Percentiles rank a stretch among this genome's conserved stretches.
phyloP scores from a whole-genome alignment of 2,113 vertebrate genomes.

The Atrichornis clamosus region DNA sequence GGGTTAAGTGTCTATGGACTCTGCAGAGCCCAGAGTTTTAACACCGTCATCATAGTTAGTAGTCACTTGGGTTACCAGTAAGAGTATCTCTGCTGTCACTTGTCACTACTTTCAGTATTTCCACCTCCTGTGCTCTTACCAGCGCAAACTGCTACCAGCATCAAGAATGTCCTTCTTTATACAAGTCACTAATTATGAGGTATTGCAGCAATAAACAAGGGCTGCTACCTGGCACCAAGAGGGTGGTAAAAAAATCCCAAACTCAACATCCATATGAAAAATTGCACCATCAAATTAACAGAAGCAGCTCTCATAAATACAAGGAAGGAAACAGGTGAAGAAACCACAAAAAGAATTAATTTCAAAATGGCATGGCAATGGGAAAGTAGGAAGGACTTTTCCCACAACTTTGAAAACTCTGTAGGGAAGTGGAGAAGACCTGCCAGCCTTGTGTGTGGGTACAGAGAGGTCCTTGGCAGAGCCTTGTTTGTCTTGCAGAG shows the following conservation, averaged over 20 bases:
- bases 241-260: background rate
- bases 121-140: background rate
- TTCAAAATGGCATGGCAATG: accelerated
- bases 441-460: too few relatives aligned
- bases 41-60: background rate
- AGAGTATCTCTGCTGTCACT: background rate
- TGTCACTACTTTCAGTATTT: background rate
- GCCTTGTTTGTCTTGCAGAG: background rate
- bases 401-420: background rate
- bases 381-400: background rate
- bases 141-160: background rate
- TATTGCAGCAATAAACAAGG: background rate
- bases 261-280: background rate
- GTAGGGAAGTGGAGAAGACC: background rate
- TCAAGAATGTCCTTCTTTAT: background rate
- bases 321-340: background rate
- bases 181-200: background rate
- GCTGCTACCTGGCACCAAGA: background rate
- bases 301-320: background rate
- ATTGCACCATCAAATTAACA: background rate
- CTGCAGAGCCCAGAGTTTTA: background rate
- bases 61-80: background rate
- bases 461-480: accelerated
- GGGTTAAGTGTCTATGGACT: background rate
- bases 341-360: background rate